phyloP scores from a whole-genome alignment of 1,140 invertebrate species.

The Rhyacophila brunnea region DNA sequence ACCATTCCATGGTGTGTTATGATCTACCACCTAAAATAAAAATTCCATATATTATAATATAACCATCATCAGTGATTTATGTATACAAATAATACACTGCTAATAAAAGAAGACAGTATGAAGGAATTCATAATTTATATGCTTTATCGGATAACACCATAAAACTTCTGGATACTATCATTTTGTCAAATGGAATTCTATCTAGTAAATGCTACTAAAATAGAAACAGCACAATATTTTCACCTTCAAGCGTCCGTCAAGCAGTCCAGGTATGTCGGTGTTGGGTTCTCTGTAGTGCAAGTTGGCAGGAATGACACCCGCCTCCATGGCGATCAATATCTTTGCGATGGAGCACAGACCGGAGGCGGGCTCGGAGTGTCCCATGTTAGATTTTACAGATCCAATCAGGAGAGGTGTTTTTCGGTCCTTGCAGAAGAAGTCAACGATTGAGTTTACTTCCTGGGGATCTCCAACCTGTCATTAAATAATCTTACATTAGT shows the following conservation, averaged over 20 bases:
- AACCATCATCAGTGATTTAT: no score
- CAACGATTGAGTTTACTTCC: constrained; percentile 90
- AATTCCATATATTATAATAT: no score
- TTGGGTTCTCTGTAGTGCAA: constrained; percentile 88
- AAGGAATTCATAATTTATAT: no score
- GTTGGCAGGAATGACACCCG: constrained; percentile 83
- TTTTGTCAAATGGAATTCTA: no score
- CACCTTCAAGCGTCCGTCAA: constrained; percentile 80
- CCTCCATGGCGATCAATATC: constrained; percentile 88
- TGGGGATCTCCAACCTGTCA: constrained; percentile 84
- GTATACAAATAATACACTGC: no score
- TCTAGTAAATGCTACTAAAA: no score
- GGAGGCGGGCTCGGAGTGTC: constrained; percentile 93
- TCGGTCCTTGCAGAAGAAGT: constrained; percentile 87
- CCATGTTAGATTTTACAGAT: constrained; percentile 98
- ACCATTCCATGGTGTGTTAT: constrained; percentile 78
- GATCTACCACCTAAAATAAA: constrained; percentile 69
- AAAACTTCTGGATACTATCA: no score
- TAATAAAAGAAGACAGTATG: no score
- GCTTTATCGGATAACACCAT: no score
- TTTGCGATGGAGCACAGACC: constrained; percentile 88
- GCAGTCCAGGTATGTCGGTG: constrained; percentile 81
- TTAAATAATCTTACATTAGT: no score
- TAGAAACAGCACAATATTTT: no score
- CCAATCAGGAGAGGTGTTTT: constrained; percentile 82